Percentiles rank a stretch among this genome's conserved stretches.
Conservation (phyloP, 2,113 vertebrate species). For the Podarcis cretensis region DNA sequence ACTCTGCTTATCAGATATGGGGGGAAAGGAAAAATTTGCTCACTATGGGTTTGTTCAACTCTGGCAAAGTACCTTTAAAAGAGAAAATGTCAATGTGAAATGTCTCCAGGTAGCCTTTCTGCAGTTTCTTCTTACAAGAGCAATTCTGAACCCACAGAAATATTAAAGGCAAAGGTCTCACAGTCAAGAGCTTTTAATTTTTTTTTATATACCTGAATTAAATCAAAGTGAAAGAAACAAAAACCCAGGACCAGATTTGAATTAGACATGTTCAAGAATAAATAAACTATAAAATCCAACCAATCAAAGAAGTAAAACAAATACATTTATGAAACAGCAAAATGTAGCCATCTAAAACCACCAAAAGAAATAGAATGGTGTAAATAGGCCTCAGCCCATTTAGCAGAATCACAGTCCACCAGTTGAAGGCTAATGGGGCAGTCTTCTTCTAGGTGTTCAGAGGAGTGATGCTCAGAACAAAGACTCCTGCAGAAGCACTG, state of each 20-base stretch:
- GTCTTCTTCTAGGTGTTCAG: too few species aligned
- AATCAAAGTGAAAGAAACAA: constrained; percentile 74
- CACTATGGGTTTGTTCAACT: constrained; percentile 66
- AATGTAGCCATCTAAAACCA: neutral
- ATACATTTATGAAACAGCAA: neutral
- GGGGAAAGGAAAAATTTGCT: constrained; percentile 64
- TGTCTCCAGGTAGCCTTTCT: constrained; percentile 65
- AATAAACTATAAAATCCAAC: neutral
- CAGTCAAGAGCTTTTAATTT: constrained; percentile 19
- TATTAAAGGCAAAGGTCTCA: constrained; percentile 64
- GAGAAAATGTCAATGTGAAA: constrained; percentile 68
- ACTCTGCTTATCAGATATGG: constrained; percentile 58
- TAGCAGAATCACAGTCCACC: too few species aligned
- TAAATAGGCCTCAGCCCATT: neutral
- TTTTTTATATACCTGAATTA: constrained; percentile 73
- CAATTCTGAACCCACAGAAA: constrained; percentile 58
- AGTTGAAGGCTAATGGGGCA: too few species aligned
- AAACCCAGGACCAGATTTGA: constrained; percentile 28
- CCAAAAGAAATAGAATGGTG: too few species aligned
- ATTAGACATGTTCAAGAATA: neutral
- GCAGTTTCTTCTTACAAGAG: constrained; percentile 45
- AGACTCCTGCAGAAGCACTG: too few species aligned
- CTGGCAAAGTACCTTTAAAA: constrained; percentile 65
- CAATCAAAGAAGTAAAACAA: neutral
- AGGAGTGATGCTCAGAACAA: too few species aligned